Evolutionary conservation across 1,140 invertebrate species (phyloP), one percentile per base, ranked within the genome.

Genomic region (Bombus waltoni): DNA sequence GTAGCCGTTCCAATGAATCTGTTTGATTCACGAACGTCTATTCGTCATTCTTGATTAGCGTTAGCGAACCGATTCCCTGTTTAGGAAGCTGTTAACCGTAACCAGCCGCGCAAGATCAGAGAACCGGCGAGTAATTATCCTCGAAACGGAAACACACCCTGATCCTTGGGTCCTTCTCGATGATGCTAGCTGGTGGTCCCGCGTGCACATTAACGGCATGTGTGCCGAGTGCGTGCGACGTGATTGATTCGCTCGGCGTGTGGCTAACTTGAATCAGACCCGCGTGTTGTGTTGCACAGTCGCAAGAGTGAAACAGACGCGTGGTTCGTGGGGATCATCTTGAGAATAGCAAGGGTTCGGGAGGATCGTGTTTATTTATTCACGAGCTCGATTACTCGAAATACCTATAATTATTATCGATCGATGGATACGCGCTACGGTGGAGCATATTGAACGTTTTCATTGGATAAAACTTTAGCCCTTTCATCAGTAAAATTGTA

Each of bases 241-340:
- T 94, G 93, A 94, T 94, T 94, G 92, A 94, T 94, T 93, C 83
- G 86, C 93, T 92, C 89, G 91, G 93, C 93, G 93, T 94, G 93
- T 87, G 89, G 91, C 89, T 90, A 93, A 91, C 91, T 92, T 88
- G 87, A 88, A 88, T 91, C 92, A 92, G 86, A 42, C 22, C 89
- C 87, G 82, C 86, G 81, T 70, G 28, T 68, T 5, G 13, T n/a
- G 42, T 73, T 79, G 73, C 22, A 18, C 47, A 53, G 71, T 80
- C 47, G 18, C 70, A 47, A 44, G 25, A 32, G 44, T 25, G 32
- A 35, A 76, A 38, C 57, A 78, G 57, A 15, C 32, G 1, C 38
- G 25, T 40, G 11, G 25, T 25, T 28, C 68, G 25, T 10, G 11
- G 25, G 38, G 70, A 86, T 68, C 40, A n/a, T 71, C 70, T 66